Percentiles rank a stretch among this genome's conserved stretches.
These are phyloP conservation scores for Adelphocoris suturalis DNA, from an alignment of 2,888 invertebrate genomes.

Conservation along the genomic window DNA sequence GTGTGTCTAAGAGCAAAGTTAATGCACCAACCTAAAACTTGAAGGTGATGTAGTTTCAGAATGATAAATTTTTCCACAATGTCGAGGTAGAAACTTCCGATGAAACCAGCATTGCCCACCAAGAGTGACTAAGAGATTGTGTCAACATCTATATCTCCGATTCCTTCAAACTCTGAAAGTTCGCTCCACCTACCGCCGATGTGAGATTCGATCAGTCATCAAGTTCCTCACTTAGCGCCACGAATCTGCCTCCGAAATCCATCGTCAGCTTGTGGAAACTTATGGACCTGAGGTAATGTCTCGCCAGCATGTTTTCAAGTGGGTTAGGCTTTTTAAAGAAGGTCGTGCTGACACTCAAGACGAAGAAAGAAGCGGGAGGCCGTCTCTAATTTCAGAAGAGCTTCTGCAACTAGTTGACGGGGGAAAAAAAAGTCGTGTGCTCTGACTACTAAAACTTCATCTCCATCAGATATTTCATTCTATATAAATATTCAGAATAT, in stretches of 20 bases:
- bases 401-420: slow-evolving; percentile 52
- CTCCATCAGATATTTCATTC: too few relatives aligned
- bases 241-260: slow-evolving; percentile 40
- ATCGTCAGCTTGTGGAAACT: slow-evolving; percentile 67
- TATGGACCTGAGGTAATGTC: slow-evolving; percentile 65
- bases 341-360: slow-evolving; percentile 69
- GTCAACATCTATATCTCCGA: too few relatives aligned
- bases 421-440: too few relatives aligned
- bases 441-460: too few relatives aligned
- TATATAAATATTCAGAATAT: too few relatives aligned
- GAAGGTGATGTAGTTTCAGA: too few relatives aligned
- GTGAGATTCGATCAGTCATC: slow-evolving; percentile 50
- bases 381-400: slow-evolving; percentile 48
- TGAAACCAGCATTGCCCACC: too few relatives aligned
- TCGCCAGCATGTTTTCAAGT: slow-evolving; percentile 62
- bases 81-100: too few relatives aligned
- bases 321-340: slow-evolving; percentile 63
- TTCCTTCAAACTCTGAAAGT: slow-evolving; percentile 31
- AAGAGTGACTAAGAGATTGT: too few relatives aligned
- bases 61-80: too few relatives aligned
- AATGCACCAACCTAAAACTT: too few relatives aligned
- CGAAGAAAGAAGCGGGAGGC: slow-evolving; percentile 60
- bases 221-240: slow-evolving; percentile 55
- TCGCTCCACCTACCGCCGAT: slow-evolving; percentile 60
- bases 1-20: too few relatives aligned